These are phyloP conservation scores for Pleuronectes platessa DNA, from an alignment of 2,113 vertebrate species.

Conservation along the genomic window DNA sequence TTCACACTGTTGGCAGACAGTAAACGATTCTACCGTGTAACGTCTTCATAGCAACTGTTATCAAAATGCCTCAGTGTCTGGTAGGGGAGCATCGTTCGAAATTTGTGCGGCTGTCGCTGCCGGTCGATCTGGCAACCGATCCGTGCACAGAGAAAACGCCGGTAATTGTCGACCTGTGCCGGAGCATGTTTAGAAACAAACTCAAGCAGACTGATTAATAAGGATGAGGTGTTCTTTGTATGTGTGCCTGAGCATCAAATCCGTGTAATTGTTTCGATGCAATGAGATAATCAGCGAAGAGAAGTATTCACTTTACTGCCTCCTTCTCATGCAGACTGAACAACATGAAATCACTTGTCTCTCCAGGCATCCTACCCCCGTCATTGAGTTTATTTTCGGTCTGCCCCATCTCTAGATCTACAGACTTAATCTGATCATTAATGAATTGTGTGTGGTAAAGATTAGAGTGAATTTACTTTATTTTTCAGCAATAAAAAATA, in stretches of 20 bases:
- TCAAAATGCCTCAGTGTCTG: neutral
- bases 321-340: neutral
- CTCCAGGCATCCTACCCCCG: neutral
- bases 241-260: conserved; percentile 22
- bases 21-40: neutral
- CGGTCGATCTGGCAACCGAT: no score
- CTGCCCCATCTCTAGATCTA: neutral
- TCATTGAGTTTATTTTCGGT: conserved; percentile 41
- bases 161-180: neutral
- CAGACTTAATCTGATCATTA: conserved; percentile 42
- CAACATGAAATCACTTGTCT: neutral
- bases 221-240: neutral
- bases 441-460: conserved; percentile 25
- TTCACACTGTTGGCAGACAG: neutral
- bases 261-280: conserved; percentile 13
- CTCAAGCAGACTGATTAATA: conserved; percentile 2
- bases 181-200: conserved; percentile 16
- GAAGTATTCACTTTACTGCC: conserved; percentile 36
- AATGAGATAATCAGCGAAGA: conserved; percentile 42
- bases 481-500: neutral
- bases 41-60: neutral
- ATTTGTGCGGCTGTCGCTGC: neutral
- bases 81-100: neutral
- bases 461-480: neutral
- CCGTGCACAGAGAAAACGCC: neutral